phyloP scores from a whole-genome alignment of 2,113 vertebrate genomes.

The Saccopteryx leptura region DNA sequence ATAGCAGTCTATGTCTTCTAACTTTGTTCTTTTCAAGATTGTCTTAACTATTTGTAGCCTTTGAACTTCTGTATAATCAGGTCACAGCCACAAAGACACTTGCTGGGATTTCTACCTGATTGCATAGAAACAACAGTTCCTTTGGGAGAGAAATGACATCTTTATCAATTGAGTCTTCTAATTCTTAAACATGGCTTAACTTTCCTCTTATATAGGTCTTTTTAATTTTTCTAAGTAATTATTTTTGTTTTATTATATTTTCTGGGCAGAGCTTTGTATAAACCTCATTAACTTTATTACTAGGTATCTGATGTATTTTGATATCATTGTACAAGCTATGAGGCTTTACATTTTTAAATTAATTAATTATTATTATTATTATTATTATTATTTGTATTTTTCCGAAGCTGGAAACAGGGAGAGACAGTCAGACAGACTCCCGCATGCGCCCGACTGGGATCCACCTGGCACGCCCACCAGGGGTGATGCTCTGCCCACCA shows the following conservation, averaged over 20 bases:
- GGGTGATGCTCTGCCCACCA: too few relatives aligned
- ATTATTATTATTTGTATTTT: too few relatives aligned
- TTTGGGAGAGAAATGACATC: neutral
- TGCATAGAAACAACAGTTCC: neutral
- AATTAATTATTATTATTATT: too few relatives aligned
- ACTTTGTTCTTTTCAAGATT: neutral
- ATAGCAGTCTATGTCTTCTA: neutral
- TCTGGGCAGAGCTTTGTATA: neutral
- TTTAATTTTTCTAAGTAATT: neutral
- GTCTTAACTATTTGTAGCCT: neutral
- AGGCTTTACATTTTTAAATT: neutral
- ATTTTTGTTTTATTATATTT: neutral
- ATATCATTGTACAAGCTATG: neutral
- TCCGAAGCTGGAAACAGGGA: too few relatives aligned
- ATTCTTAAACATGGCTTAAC: neutral
- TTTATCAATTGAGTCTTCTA: neutral
- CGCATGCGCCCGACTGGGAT: too few relatives aligned
- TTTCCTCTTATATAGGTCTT: neutral
- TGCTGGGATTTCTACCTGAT: neutral
- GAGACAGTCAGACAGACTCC: too few relatives aligned
- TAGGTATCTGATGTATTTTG: neutral
- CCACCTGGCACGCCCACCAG: too few relatives aligned
- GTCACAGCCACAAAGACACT: neutral
- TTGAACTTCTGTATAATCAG: neutral
- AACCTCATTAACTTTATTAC: neutral